Base-by-base conservation (phyloP, 2,888 invertebrate species). In the Eumerus sabulonum region DNA sequence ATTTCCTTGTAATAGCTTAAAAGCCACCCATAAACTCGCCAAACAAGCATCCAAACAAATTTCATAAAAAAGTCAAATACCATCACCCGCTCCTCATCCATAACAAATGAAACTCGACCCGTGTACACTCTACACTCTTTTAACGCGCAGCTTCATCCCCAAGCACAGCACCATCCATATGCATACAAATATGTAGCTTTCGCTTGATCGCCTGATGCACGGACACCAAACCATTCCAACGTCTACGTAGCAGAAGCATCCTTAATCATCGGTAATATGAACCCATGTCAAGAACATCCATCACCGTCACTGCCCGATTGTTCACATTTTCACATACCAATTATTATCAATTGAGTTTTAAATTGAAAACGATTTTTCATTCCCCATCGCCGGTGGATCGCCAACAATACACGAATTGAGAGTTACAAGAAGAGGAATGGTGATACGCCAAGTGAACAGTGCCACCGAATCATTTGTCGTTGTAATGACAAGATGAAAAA, bases 231-330 rank as follows among this genome's bases (percentile, higher is more conserved):
- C n/a, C n/a, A n/a, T n/a, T n/a, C n/a, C 35, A 1, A 35, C 12
- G 11, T 14, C 17, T 51, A 64, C 53, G 27, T 56, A 51, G 68
- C 64, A 64, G 64, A 62, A 68, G 59, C 72, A 76, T 81, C 81
- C 76, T 81, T 71, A 81, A 81, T 81, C 81, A 76, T 77, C 71
- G 64, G 82, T 79, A 76, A 79, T 79, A 71, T 71, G 81, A 73
- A 79, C 77, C 63, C 72, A 68, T 86, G 87, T 86, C 87, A 86
- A 85, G 85, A 86, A 86, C 87, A 86, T 86, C 86, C 86, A 86
- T 87, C 86, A 86, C 67, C 73, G 71, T 74, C 70, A 81, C 56
- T 68, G 59, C 81, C 70, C 72, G 76, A 76, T 81, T 76, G 81
- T 81, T 81, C 81, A 82, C 73, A 71, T 74, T 63, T 76, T 82